phyloP scores from a whole-genome alignment of 2,888 invertebrate genomes.

The Eilema depressum region DNA sequence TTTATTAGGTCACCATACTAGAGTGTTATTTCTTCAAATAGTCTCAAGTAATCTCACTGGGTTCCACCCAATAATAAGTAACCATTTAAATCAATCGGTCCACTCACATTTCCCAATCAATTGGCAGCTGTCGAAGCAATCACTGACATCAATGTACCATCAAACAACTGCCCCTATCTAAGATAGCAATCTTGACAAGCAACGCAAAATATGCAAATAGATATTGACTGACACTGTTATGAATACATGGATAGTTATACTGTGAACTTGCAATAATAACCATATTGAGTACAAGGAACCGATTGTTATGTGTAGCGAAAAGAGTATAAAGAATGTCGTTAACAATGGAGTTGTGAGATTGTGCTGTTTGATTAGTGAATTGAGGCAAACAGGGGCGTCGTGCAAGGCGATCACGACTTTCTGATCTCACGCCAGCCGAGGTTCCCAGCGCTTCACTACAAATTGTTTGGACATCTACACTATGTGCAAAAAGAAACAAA shows the following conservation, averaged over 20 bases:
- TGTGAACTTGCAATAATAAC: conserved; percentile 27
- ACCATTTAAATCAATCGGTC: too few relatives aligned
- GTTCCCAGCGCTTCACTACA: conserved; percentile 73
- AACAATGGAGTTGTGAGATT: conserved; percentile 74
- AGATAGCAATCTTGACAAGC: not conserved
- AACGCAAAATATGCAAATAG: conserved; percentile 2
- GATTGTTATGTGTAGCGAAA: conserved; percentile 65
- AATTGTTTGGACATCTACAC: conserved; percentile 64
- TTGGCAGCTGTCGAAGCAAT: not conserved
- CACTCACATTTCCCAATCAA: not conserved
- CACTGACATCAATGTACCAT: not conserved
- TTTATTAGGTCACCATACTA: too few relatives aligned
- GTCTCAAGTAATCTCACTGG: too few relatives aligned
- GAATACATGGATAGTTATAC: conserved; percentile 32
- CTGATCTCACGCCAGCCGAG: conserved; percentile 71
- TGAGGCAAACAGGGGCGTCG: conserved; percentile 70
- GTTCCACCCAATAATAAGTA: too few relatives aligned
- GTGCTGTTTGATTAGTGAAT: conserved; percentile 77
- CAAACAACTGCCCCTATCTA: not conserved
- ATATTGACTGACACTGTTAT: conserved; percentile 31
- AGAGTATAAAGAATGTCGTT: conserved; percentile 66
- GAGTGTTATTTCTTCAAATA: too few relatives aligned
- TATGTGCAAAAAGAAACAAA: conserved; percentile 61
- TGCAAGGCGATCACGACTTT: conserved; percentile 78
- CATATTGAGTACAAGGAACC: conserved; percentile 59